These are phyloP conservation scores for Climacteris rufus DNA, from an alignment of 2,113 vertebrate genomes.

Conservation along the genomic window DNA sequence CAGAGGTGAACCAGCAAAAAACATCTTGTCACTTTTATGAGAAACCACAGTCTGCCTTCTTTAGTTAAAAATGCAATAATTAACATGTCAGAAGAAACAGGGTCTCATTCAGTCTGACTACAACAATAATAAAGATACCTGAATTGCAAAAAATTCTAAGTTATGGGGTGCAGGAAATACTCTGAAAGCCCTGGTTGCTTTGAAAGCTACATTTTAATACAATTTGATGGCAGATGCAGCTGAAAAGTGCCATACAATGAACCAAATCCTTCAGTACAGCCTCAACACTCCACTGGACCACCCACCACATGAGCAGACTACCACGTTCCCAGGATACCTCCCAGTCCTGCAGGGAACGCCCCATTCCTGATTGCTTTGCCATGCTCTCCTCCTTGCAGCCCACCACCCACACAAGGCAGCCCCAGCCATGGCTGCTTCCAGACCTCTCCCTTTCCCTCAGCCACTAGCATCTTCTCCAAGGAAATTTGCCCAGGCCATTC, in stretches of 20 bases:
- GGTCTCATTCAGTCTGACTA: background rate
- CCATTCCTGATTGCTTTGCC: background rate
- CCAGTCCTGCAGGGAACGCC: background rate
- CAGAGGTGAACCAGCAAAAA: background rate
- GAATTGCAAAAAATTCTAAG: background rate
- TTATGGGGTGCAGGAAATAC: background rate
- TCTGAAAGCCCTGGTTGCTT: background rate
- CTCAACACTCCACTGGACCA: background rate
- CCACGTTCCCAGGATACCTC: background rate
- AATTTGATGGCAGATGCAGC: background rate
- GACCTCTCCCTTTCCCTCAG: background rate
- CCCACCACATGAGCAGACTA: background rate
- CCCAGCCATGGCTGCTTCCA: background rate
- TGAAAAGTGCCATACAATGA: background rate
- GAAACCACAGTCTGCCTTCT: background rate
- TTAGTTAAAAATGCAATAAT: background rate
- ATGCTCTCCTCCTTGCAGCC: background rate
- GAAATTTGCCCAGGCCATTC: background rate
- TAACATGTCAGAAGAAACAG: background rate
- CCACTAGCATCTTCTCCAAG: background rate
- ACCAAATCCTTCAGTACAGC: background rate
- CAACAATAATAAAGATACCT: background rate
- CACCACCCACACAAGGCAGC: accelerated
- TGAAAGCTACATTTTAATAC: background rate
- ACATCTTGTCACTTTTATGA: background rate